These are phyloP conservation scores for Punctoribates punctum DNA, from an alignment of 2,888 invertebrate species.

Conservation along the genomic window DNA sequence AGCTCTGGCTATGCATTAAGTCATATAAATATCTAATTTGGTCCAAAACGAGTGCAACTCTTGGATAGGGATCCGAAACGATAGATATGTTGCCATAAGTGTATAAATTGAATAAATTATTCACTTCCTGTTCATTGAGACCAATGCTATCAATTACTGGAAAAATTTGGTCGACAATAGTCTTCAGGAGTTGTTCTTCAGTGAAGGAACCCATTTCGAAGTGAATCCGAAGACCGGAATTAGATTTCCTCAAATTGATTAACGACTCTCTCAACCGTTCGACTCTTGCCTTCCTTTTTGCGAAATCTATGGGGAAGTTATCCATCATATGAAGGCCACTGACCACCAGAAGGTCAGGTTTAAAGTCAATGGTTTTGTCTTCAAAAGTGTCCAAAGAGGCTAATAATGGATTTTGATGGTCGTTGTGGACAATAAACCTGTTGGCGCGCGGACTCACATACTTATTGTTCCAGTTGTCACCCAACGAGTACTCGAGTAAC, in stretches of 20 bases:
- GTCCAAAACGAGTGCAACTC: constrained; percentile 73
- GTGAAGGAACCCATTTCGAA: constrained; percentile 84
- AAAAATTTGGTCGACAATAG: constrained; percentile 65
- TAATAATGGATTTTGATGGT: constrained; percentile 71
- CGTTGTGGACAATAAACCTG: constrained; percentile 77
- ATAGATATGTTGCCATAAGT: constrained; percentile 67
- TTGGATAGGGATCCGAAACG: constrained; percentile 72
- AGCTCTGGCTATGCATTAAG: neutral
- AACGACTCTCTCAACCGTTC: constrained; percentile 66
- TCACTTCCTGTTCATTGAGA: constrained; percentile 82
- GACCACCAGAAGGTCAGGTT: constrained; percentile 70
- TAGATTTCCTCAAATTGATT: constrained; percentile 50
- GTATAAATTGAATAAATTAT: constrained; percentile 69
- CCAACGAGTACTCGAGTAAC: constrained; percentile 72
- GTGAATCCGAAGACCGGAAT: constrained; percentile 60
- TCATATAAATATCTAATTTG: constrained; percentile 64
- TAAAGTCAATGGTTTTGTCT: constrained; percentile 61
- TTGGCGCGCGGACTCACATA: constrained; percentile 71
- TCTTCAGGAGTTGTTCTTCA: constrained; percentile 65
- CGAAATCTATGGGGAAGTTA: constrained; percentile 68
- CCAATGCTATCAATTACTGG: constrained; percentile 75
- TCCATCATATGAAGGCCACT: constrained; percentile 87
- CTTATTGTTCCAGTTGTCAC: constrained; percentile 67
- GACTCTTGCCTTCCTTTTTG: constrained; percentile 63
- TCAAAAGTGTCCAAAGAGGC: constrained; percentile 69